A percentile compares a stretch with the other conserved stretches of the same genome.
Conservation (phyloP, 2,113 vertebrate species). For the Alces alces region DNA sequence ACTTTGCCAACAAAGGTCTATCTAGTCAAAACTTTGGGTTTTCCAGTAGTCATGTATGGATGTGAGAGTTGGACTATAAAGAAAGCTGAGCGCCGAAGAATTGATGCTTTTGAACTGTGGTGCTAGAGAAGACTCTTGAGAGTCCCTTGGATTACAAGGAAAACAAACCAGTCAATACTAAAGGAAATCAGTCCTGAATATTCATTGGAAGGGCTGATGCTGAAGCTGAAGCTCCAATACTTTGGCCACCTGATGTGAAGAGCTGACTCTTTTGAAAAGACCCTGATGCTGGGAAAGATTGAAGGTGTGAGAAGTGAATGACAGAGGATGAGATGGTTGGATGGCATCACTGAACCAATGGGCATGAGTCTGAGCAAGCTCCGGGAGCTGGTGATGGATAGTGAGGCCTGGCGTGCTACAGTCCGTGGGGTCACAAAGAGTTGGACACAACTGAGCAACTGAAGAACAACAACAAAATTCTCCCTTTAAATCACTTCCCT, state of each 20-base stretch:
- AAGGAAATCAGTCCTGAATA: background rate
- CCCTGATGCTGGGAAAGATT: background rate
- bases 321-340: background rate
- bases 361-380: background rate
- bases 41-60: background rate
- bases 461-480: background rate
- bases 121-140: background rate
- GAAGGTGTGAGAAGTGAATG: background rate
- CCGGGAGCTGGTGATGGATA: background rate
- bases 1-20: background rate
- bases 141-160: background rate
- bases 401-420: background rate
- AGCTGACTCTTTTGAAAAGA: background rate
- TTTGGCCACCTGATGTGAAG: accelerated
- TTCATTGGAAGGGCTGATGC: too few species aligned
- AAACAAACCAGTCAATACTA: background rate
- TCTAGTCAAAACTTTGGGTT: background rate
- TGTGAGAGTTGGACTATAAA: background rate
- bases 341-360: background rate
- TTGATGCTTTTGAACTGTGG: background rate
- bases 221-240: background rate
- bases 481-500: background rate
- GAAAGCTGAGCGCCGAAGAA: accelerated
- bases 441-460: accelerated
- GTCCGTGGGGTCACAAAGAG: background rate